Base-by-base conservation (phyloP, 1,140 invertebrate species). In the Ridgeia piscesae region DNA sequence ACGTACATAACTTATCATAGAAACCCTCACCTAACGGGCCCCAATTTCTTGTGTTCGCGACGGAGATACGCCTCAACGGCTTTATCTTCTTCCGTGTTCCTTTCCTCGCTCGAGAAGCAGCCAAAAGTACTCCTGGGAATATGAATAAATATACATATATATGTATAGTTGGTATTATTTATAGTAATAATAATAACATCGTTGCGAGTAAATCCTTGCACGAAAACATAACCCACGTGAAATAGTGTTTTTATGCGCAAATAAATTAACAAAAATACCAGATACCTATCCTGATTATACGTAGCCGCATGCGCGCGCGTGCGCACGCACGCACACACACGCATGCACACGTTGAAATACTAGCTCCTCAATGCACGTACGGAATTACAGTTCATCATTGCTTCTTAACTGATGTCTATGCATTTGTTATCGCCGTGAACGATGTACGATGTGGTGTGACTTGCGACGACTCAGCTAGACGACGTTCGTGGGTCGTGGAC, bases 121-220 rank as follows among this genome's bases (percentile, higher is more conserved):
- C 91, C 34, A 31, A 92, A 92, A 33, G 48, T 34, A 8, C 33
- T 88, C 48, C 91, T 92, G 77, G 21, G 88, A 33, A 58, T 35
- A 92, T 34, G 9, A 34, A 91, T 42, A 91, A n/a, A 6, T 91
- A 91, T n/a, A n/a, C n/a, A n/a, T n/a, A n/a, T n/a, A n/a, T n/a
- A n/a, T n/a, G n/a, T n/a, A n/a, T n/a, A 34, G 33, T 9, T n/a
- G 33, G n/a, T 34, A 6, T 35, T 91, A 42, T 6, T 42, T 6
- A 42, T 42, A 42, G 11, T 42, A 42, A 42, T 42, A 42, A 42
- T 42, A 42, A 42, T 42, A 42, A 42, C 42, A 42, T 42, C 42
- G 4, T 42, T 42, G 42, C 42, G 11, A 42, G 4, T 42, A 42
- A 42, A 42, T 42, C 42, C 42, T 42, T 11, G 42, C 4, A 42